phyloP scores from a whole-genome alignment of 2,888 invertebrate genomes.

The Archaeoteleia sp. region DNA sequence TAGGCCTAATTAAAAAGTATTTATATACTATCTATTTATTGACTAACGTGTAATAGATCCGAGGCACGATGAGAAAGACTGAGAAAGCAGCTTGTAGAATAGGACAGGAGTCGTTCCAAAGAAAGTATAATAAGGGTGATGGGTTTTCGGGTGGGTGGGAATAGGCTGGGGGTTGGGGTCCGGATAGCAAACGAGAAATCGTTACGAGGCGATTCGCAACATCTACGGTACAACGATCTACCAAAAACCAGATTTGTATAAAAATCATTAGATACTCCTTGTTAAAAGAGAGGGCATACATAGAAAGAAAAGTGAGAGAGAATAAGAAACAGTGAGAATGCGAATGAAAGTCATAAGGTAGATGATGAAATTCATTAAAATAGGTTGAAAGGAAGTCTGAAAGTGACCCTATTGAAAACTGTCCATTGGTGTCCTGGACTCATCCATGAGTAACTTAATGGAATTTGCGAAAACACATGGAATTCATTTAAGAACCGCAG shows the following conservation, averaged over 20 bases:
- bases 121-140: slow-evolving; percentile 5
- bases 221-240: slow-evolving; percentile 53
- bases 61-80: slow-evolving; percentile 51
- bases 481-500: too few relatives aligned
- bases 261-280: slow-evolving; percentile 32
- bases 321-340: slow-evolving; percentile 38
- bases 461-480: too few relatives aligned
- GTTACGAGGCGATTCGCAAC: slow-evolving; percentile 12
- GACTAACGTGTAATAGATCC: slow-evolving; percentile 63
- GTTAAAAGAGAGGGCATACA: slow-evolving; percentile 21
- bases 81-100: slow-evolving; percentile 17
- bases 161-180: slow-evolving; percentile 1
- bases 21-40: slow-evolving; percentile 70
- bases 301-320: slow-evolving; percentile 35
- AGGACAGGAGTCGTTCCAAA: slow-evolving; percentile 6
- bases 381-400: too few relatives aligned
- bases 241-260: slow-evolving; percentile 35
- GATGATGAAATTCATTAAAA: neutral
- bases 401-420: too few relatives aligned
- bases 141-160: neutral
- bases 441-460: too few relatives aligned
- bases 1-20: slow-evolving; percentile 73
- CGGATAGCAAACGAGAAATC: slow-evolving; percentile 5
- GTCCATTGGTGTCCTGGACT: too few relatives aligned
- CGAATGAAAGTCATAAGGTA: slow-evolving; percentile 1